phyloP scores from a whole-genome alignment of 2,113 vertebrate genomes.

The Picathartes gymnocephalus region DNA sequence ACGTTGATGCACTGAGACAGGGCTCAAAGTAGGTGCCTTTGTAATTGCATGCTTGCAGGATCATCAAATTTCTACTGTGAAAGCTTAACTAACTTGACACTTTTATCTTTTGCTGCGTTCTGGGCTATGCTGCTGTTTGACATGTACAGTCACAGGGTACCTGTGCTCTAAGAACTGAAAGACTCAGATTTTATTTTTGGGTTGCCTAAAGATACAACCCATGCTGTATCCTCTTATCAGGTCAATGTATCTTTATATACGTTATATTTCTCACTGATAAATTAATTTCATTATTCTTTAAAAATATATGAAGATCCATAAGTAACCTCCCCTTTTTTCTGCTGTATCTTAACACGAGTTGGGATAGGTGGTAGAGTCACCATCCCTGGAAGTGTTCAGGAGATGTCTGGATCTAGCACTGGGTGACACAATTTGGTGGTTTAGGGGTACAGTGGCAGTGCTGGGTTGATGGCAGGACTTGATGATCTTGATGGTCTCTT shows the following conservation, averaged over 20 bases:
- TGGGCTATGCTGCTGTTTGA: background rate
- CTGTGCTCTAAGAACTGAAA: background rate
- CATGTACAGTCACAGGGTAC: background rate
- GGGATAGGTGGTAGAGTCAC: no score
- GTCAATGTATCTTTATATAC: background rate
- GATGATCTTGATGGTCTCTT: background rate
- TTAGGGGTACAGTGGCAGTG: background rate
- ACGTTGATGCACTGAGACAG: background rate
- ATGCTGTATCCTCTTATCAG: background rate
- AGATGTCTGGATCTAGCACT: background rate
- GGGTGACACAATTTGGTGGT: background rate
- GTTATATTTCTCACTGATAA: background rate
- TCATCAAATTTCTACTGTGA: background rate
- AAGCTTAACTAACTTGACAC: background rate
- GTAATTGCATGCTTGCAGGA: background rate
- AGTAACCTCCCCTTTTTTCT: background rate
- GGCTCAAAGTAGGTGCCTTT: background rate
- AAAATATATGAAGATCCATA: background rate
- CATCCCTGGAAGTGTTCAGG: no score
- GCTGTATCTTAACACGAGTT: background rate
- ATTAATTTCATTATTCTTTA: background rate
- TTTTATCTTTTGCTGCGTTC: background rate
- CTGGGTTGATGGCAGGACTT: background rate
- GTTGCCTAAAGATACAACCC: background rate
- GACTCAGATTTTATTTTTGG: background rate